Conservation (phyloP, 1,140 invertebrate species). For the Dreissena polymorpha region DNA sequence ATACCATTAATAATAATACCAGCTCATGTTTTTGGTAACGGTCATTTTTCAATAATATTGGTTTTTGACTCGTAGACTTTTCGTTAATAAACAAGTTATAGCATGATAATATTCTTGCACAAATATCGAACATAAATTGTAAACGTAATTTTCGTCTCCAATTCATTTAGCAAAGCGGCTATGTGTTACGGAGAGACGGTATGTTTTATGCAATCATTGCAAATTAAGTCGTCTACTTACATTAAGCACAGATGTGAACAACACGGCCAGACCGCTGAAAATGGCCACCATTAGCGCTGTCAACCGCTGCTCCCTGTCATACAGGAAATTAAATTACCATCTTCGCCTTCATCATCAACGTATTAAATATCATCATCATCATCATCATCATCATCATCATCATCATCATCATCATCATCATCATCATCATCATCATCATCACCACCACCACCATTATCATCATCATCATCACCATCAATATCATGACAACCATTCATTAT, state of each 20-base stretch:
- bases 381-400: conserved; percentile 22
- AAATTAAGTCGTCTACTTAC: conserved; percentile 66
- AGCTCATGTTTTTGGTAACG: too few species aligned
- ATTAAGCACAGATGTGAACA: conserved; percentile 92
- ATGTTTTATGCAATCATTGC: too few species aligned
- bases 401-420: conserved; percentile 42
- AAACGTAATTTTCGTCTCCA: too few species aligned
- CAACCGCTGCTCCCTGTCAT: conserved; percentile 91
- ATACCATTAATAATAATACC: too few species aligned
- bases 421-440: conserved; percentile 51
- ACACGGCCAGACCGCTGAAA: conserved; percentile 96
- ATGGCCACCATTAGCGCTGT: conserved; percentile 97
- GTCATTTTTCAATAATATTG: too few species aligned
- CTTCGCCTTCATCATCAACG: conserved; percentile 46
- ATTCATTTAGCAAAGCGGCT: too few species aligned
- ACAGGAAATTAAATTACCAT: conserved; percentile 37
- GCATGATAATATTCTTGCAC: too few species aligned
- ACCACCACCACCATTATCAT: conserved; percentile 24
- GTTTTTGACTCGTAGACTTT: too few species aligned
- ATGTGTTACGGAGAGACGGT: too few species aligned
- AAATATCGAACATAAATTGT: too few species aligned
- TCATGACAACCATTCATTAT: background rate
- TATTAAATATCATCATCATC: conserved; percentile 29
- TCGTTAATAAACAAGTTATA: too few species aligned
- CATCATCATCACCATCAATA: conserved; percentile 35